Base-by-base conservation (phyloP, 2,113 vertebrate genomes). In the Crocuta crocuta region DNA sequence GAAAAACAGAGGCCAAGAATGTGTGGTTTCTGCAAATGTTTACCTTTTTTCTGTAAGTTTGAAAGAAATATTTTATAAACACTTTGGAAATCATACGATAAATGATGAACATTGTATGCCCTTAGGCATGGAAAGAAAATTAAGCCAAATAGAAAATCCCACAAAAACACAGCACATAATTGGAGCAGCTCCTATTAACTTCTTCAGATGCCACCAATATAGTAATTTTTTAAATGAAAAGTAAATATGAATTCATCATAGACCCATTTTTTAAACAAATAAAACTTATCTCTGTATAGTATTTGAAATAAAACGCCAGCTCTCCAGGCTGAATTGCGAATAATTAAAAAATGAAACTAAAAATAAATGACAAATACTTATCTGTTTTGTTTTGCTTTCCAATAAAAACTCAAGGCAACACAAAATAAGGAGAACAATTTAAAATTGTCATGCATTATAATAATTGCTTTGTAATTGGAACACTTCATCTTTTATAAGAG, bases 391-490 rank as follows among this genome's bases (percentile, higher is more conserved):
- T 97, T 98, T 93, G 50, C 43, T 96, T 95, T 93, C 43, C 89
- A 95, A 70, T 93, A 91, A 97, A 94, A 96, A 87, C 68, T 63
- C 94, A 97, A 78, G 81, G 35, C 50, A 90, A 90, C 70, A 92
- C 35, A 92, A 94, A 97, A 96, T 84, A 95, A 93, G 50, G 24
- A 95, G 10, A 76, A n/a, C 55, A 96, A 95, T 95, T 96, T 96
- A 82, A 97, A 96, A 96, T n/a, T 88, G 33, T 85, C 81, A 68
- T 88, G 87, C 35, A 95, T 92, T 96, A 94, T 90, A 97, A 87
- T 96, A 97, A 97, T 98, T 96, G 92, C 76, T 93, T 97, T 88
- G 70, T 97, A 98, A 98, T 97, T 96, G 96, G 92, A 97, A 66
- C 23, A 94, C 88, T 98, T 95, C 79, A 90, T 96, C 94, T 97